phyloP scores from a whole-genome alignment of 2,797 vertebrate species.

The Periophthalmus magnuspinnatus region DNA sequence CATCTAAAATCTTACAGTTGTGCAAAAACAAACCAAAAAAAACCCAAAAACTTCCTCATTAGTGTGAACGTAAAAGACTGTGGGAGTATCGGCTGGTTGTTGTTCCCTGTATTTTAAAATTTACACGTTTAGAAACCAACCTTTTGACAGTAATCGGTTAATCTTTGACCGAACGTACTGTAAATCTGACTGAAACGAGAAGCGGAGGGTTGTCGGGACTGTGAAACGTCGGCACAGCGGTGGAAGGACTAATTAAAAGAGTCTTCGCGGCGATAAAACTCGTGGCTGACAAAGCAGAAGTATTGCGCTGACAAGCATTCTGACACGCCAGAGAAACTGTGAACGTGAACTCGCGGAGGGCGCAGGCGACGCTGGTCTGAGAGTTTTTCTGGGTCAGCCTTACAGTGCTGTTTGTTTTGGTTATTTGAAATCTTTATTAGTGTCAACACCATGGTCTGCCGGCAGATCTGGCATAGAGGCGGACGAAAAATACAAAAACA shows the following conservation, averaged over 20 bases:
- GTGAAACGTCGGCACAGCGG: not conserved
- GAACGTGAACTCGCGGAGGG: conserved; percentile 48
- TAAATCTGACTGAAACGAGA: conserved; percentile 8
- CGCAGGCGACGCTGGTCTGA: conserved; percentile 2
- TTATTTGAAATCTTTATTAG: conserved; percentile 8
- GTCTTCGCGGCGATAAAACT: conserved; percentile 19
- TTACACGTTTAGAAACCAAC: conserved; percentile 5
- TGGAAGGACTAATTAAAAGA: conserved; percentile 21
- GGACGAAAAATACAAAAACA: conserved; percentile 33
- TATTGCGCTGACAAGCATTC: conserved; percentile 53
- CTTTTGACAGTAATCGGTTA: not conserved
- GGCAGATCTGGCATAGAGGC: conserved; percentile 48
- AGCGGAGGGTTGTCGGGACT: not conserved
- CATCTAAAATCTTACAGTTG: no score
- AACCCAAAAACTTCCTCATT: no score
- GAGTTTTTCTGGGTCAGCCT: conserved; percentile 23
- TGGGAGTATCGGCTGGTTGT: not conserved
- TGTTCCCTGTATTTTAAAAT: not conserved
- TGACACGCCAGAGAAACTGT: conserved; percentile 29
- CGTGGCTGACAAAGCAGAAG: conserved; percentile 59
- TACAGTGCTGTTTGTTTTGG: not conserved
- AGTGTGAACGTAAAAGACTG: no score
- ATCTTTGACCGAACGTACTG: not conserved
- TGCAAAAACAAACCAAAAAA: no score
- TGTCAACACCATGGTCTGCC: conserved; percentile 46